Evolutionary conservation across 1,140 invertebrate species (phyloP).

Genomic region (Micrasema longulum): DNA sequence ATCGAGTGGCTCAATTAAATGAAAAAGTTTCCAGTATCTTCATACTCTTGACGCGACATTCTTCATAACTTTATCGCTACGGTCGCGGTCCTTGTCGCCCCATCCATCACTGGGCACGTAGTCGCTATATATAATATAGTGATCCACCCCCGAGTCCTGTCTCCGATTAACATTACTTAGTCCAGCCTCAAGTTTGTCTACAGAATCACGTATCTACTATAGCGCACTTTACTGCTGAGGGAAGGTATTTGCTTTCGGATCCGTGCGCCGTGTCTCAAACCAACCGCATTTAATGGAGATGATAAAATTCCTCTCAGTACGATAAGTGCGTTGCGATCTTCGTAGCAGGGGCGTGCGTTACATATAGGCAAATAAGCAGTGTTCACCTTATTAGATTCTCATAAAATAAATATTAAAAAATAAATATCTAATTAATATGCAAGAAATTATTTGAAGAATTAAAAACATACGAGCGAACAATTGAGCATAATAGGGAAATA

Average conservation of each 20-base stretch:
- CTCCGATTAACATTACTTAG: conserved; percentile 45
- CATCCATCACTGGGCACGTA: no score
- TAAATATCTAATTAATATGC: no score
- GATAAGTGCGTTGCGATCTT: conserved; percentile 29
- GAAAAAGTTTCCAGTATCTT: not conserved
- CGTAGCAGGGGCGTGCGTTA: no score
- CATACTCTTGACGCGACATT: not conserved
- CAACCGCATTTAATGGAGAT: conserved; percentile 44
- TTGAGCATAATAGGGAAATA: no score
- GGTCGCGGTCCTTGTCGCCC: no score
- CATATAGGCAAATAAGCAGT: no score
- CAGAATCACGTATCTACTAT: conserved; percentile 50
- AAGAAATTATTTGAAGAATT: no score
- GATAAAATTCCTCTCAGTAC: conserved; percentile 36
- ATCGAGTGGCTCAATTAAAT: not conserved
- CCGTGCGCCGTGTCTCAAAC: conserved; percentile 28
- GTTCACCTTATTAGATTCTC: no score
- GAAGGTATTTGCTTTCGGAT: conserved; percentile 46
- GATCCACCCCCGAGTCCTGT: not conserved
- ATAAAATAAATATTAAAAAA: no score
- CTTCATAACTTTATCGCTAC: no score
- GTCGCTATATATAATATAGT: no score
- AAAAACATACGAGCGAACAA: no score
- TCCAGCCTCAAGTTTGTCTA: conserved; percentile 35
- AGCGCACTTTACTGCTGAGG: conserved; percentile 39